A percentile compares a stretch with the other conserved stretches of the same genome.
Evolutionary conservation across 2,888 invertebrate species (phyloP).

Genomic region (Hypercompe scribonia): DNA sequence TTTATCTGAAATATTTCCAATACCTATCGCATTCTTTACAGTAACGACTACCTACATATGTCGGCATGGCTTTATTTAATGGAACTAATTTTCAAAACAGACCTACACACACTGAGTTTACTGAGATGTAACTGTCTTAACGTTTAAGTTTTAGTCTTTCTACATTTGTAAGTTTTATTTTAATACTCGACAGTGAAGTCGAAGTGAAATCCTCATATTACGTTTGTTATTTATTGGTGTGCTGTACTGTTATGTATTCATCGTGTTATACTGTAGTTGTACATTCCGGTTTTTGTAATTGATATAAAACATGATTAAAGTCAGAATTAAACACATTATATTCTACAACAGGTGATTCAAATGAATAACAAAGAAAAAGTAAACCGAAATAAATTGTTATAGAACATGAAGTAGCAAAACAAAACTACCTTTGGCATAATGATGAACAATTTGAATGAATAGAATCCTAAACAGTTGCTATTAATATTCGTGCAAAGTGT

Average conservation of each 20-base stretch:
- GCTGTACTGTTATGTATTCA: neutral
- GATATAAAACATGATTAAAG: neutral
- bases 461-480: neutral
- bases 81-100: neutral
- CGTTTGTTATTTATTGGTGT: neutral
- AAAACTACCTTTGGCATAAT: neutral
- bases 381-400: slow-evolving; percentile 21
- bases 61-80: neutral
- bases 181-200: neutral
- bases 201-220: neutral
- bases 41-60: slow-evolving; percentile 6
- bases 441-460: neutral
- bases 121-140: neutral
- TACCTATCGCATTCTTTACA: slow-evolving; percentile 23
- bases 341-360: neutral
- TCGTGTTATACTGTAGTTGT: neutral
- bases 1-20: slow-evolving; percentile 22
- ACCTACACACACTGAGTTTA: no score
- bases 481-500: neutral
- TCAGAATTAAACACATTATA: neutral
- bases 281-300: neutral
- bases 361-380: slow-evolving; percentile 9
- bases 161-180: neutral
- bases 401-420: slow-evolving; percentile 4
- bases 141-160: neutral